phyloP scores from a whole-genome alignment of 2,888 invertebrate species.

The Trichopoda pennipes region DNA sequence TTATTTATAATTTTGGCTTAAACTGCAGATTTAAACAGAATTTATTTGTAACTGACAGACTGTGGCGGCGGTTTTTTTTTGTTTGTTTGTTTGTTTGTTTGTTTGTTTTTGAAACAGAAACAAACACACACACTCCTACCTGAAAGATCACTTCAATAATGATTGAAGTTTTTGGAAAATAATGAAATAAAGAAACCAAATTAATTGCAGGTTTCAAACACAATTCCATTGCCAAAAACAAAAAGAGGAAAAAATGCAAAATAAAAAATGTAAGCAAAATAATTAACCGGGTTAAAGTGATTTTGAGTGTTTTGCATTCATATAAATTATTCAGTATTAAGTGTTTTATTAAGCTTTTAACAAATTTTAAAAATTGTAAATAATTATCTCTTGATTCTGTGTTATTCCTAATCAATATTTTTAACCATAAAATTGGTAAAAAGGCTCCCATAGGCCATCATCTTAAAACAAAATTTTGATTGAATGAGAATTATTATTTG shows the following conservation, averaged over 20 bases:
- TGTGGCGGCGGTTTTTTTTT: constrained; percentile 27
- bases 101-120: background rate
- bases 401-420: no score
- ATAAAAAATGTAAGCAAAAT: background rate
- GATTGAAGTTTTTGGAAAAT: constrained; percentile 43
- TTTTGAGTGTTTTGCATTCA: no score
- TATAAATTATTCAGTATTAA: no score
- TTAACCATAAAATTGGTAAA: no score
- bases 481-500: no score
- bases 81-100: no score
- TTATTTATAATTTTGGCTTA: background rate
- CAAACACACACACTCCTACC: background rate
- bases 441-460: no score
- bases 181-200: constrained; percentile 43
- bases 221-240: constrained; percentile 15
- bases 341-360: no score
- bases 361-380: no score
- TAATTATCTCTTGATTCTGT: no score
- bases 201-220: constrained; percentile 49
- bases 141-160: constrained; percentile 36
- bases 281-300: background rate
- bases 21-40: constrained; percentile 40
- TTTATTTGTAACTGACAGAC: constrained; percentile 41
- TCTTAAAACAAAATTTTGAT: no score
- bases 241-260: constrained; percentile 1